phyloP scores from a whole-genome alignment of 1,140 invertebrate species.

The Tetramorium alpestre region DNA sequence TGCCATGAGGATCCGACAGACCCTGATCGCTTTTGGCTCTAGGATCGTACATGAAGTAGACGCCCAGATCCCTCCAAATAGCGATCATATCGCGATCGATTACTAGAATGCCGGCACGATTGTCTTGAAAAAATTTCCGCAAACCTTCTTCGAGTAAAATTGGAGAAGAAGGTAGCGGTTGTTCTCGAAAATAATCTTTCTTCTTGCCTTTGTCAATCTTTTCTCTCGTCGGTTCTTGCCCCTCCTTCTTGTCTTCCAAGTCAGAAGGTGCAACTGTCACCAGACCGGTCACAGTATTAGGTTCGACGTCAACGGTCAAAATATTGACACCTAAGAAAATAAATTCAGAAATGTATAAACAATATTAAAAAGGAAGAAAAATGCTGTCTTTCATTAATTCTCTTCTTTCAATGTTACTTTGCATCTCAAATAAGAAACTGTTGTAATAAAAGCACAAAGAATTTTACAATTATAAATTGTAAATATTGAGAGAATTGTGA shows the following conservation, averaged over 20 bases:
- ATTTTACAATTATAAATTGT: too few species aligned
- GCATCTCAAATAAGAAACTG: too few species aligned
- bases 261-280: conserved; percentile 69
- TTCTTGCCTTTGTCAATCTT: conserved; percentile 39
- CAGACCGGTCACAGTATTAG: conserved; percentile 69
- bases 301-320: conserved; percentile 78
- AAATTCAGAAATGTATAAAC: conserved; percentile 27
- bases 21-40: conserved; percentile 72
- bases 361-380: neutral
- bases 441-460: too few species aligned
- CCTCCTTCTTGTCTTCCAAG: conserved; percentile 70
- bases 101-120: conserved; percentile 78
- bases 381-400: neutral
- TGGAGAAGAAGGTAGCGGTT: conserved; percentile 61
- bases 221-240: conserved; percentile 50
- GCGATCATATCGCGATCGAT: conserved; percentile 72
- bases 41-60: conserved; percentile 81
- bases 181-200: conserved; percentile 37
- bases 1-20: conserved; percentile 60
- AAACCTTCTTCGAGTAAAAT: conserved; percentile 79
- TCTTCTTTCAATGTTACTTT: neutral
- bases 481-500: too few species aligned
- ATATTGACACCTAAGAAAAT: conserved; percentile 72
- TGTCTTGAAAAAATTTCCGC: conserved; percentile 76
- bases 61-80: conserved; percentile 80